Evolutionary conservation across 2,797 vertebrate genomes (phyloP).

Genomic region (Corythornis leucogaster): DNA sequence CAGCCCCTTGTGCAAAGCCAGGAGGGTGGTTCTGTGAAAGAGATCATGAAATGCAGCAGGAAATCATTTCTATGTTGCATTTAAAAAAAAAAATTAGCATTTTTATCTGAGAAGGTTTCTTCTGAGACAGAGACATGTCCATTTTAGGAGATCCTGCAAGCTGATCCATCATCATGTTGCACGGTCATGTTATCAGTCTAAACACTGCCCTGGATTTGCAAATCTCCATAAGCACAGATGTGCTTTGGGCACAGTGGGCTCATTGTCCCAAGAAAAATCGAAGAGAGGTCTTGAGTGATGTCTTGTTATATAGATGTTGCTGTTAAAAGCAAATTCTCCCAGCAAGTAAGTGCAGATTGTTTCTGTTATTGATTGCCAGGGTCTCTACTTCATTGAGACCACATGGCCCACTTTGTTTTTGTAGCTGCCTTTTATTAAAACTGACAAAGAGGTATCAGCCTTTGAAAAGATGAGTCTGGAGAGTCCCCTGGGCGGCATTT

Average conservation of each 20-base stretch:
- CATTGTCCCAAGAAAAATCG: conserved; percentile 48
- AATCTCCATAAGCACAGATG: conserved; percentile 20
- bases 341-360: conserved; percentile 42
- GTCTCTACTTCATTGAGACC: conserved; percentile 58
- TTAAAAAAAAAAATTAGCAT: background rate
- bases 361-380: conserved; percentile 45
- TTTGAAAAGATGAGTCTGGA: conserved; percentile 59
- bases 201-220: conserved; percentile 34
- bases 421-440: conserved; percentile 69
- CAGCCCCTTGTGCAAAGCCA: background rate
- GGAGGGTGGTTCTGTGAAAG: background rate
- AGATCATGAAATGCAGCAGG: background rate
- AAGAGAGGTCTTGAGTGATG: conserved; percentile 36
- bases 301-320: conserved; percentile 40
- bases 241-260: conserved; percentile 39
- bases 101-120: background rate
- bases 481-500: conserved; percentile 29
- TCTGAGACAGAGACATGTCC: background rate
- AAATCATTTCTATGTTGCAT: background rate
- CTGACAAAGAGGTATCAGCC: conserved; percentile 55
- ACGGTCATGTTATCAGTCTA: conserved; percentile 3
- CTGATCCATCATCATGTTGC: background rate
- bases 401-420: conserved; percentile 65
- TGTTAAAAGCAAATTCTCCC: conserved; percentile 56
- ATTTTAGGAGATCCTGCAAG: background rate